phyloP scores from a whole-genome alignment of 2,797 vertebrate genomes.

The Phoxinus dragarum region DNA sequence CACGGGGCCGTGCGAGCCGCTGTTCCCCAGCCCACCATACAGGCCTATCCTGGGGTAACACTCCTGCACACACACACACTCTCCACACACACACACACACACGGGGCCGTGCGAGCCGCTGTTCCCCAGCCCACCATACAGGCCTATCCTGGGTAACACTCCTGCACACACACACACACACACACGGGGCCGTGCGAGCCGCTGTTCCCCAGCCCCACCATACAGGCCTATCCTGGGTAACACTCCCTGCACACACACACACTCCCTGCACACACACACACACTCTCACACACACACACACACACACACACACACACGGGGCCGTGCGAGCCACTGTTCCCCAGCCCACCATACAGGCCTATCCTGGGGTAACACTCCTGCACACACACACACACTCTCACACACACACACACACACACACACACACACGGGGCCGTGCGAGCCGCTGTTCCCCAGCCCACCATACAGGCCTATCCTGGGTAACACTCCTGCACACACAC shows the following conservation, averaged over 20 bases:
- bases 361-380: not conserved
- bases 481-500: no score
- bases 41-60: not conserved
- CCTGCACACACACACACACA: not conserved
- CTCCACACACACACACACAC: no score
- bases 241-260: constrained; percentile 41
- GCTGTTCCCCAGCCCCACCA: constrained; percentile 91
- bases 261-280: no score
- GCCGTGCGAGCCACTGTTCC: no score
- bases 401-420: not conserved
- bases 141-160: constrained; percentile 93
- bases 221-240: constrained; percentile 97
- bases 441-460: no score
- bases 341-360: not conserved
- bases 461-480: no score
- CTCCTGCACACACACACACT: not conserved
- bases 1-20: not conserved
- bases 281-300: not conserved
- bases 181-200: constrained; percentile 87
- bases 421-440: not conserved
- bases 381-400: not conserved
- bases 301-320: not conserved
- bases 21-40: not conserved
- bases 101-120: constrained; percentile 91
- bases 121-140: constrained; percentile 94